Conservation (phyloP, 2,888 invertebrate species). For the Rugalucina vietnamica region DNA sequence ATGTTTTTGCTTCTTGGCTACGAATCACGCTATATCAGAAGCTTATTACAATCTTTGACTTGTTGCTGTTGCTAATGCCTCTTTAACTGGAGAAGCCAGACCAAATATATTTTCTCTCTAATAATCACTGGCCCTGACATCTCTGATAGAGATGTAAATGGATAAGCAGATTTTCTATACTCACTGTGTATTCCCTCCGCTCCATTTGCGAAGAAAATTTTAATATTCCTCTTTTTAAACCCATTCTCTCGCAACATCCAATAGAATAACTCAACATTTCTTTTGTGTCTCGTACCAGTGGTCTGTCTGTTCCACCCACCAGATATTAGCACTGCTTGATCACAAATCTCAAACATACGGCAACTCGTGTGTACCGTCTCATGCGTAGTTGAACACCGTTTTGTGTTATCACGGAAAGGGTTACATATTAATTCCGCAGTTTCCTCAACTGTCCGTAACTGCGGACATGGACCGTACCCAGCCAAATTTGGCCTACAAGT, state of each 20-base stretch:
- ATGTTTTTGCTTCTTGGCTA: too few relatives aligned
- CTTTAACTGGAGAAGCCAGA: too few relatives aligned
- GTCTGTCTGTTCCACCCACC: constrained; percentile 85
- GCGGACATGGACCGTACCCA: constrained; percentile 83
- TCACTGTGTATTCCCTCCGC: constrained; percentile 79
- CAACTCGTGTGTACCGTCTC: constrained; percentile 83
- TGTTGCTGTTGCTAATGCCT: too few relatives aligned
- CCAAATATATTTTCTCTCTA: too few relatives aligned
- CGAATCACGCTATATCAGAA: too few relatives aligned
- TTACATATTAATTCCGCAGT: constrained; percentile 84
- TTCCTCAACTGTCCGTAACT: constrained; percentile 83
- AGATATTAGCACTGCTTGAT: constrained; percentile 85
- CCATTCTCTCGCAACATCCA: constrained; percentile 84
- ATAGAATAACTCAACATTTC: constrained; percentile 83
- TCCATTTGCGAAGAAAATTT: constrained; percentile 85
- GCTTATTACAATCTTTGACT: too few relatives aligned
- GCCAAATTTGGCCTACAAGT: constrained; percentile 74
- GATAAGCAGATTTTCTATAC: too few relatives aligned
- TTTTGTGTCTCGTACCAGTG: constrained; percentile 80
- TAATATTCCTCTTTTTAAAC: constrained; percentile 84
- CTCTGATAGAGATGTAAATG: too few relatives aligned
- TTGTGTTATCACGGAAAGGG: constrained; percentile 84
- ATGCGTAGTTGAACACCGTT: constrained; percentile 83
- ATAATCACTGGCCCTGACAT: too few relatives aligned
- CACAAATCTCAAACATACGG: constrained; percentile 85